Evolutionary conservation across 2,888 invertebrate species (phyloP).

Genomic region (Hipparchia sbordonii): DNA sequence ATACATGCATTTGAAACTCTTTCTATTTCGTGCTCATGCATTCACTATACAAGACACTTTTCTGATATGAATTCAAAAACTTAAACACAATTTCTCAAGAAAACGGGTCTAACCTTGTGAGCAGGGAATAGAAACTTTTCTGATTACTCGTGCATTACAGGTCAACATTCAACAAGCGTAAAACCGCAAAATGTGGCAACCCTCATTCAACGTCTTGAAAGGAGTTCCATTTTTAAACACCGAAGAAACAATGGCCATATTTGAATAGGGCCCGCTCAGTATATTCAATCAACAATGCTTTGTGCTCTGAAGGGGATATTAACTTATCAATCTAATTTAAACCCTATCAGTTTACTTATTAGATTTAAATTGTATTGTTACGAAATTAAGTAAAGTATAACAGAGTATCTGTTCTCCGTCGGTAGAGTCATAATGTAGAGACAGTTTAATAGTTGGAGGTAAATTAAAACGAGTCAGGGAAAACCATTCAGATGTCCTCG

Average conservation of each 20-base stretch:
- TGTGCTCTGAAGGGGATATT: constrained; percentile 35
- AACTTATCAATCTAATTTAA: constrained; percentile 14
- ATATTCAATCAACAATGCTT: constrained; percentile 69
- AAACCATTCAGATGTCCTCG: constrained; percentile 53
- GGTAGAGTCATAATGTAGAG: constrained; percentile 39
- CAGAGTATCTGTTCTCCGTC: constrained; percentile 3
- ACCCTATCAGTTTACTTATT: constrained; percentile 4
- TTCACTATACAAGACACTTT: not conserved
- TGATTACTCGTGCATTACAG: constrained; percentile 28
- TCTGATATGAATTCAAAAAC: not conserved
- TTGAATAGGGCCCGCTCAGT: constrained; percentile 66
- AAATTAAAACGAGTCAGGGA: constrained; percentile 51
- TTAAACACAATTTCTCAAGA: constrained; percentile 6
- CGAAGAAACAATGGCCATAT: constrained; percentile 64
- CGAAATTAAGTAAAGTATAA: constrained; percentile 1
- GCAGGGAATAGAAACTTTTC: constrained; percentile 19
- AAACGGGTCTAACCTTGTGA: constrained; percentile 9
- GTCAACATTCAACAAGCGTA: constrained; percentile 29
- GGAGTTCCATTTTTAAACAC: constrained; percentile 64
- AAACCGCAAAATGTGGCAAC: constrained; percentile 36
- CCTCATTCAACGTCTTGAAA: constrained; percentile 51
- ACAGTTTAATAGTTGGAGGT: constrained; percentile 54
- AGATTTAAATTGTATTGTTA: not conserved
- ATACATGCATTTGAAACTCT: not conserved
- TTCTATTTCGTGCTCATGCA: constrained; percentile 1